A percentile compares a stretch with the other conserved stretches of the same genome.
Evolutionary conservation across 2,888 invertebrate genomes (phyloP).

Genomic region (Drepana falcataria): DNA sequence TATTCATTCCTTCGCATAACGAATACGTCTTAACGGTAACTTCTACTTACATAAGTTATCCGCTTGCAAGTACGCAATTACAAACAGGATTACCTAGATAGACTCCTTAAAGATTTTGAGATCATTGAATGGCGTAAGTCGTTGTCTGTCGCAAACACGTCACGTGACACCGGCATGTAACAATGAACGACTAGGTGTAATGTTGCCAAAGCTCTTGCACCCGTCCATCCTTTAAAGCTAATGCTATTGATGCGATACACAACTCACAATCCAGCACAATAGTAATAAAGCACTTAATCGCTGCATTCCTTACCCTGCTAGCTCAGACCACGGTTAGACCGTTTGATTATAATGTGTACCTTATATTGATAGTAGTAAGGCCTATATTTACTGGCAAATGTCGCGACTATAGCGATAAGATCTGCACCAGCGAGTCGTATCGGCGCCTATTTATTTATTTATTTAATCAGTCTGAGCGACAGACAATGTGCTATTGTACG

Average conservation of each 20-base stretch:
- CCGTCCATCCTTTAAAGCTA: slow-evolving; percentile 38
- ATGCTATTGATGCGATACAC: slow-evolving; percentile 31
- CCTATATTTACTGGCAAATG: slow-evolving; percentile 53
- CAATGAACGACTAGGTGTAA: slow-evolving; percentile 39
- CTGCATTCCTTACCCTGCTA: slow-evolving; percentile 18
- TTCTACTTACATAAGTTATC: no score
- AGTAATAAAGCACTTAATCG: slow-evolving; percentile 33
- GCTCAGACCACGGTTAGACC: slow-evolving; percentile 34
- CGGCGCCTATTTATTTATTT: slow-evolving; percentile 75
- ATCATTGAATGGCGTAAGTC: not conserved
- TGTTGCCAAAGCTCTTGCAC: slow-evolving; percentile 14
- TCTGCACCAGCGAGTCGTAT: slow-evolving; percentile 60
- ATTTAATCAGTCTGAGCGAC: slow-evolving; percentile 74
- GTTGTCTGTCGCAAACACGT: slow-evolving; percentile 3
- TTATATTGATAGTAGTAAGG: slow-evolving; percentile 43
- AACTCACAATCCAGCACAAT: slow-evolving; percentile 31
- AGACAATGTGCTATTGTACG: slow-evolving; percentile 76
- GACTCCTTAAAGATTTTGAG: not conserved
- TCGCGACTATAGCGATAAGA: slow-evolving; percentile 60
- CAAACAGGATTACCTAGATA: not conserved
- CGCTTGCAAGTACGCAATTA: no score
- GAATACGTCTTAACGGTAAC: no score
- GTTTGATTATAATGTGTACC: slow-evolving; percentile 27
- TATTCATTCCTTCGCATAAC: no score
- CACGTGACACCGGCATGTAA: slow-evolving; percentile 21